These are phyloP conservation scores for Conus ventricosus DNA, from an alignment of 1,140 invertebrate genomes.

Conservation along the genomic window DNA sequence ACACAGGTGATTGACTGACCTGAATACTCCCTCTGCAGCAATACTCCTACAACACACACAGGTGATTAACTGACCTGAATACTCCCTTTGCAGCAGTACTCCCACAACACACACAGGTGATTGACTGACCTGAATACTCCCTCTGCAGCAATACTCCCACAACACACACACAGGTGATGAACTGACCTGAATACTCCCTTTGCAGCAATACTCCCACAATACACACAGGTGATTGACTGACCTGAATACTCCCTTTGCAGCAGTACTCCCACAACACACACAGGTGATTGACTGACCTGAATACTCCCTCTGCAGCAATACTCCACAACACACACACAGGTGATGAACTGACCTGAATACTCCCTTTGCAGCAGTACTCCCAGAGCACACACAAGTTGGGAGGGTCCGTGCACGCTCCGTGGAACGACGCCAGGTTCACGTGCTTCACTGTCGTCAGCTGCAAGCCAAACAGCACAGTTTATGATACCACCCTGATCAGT, in stretches of 20 bases:
- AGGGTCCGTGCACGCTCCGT: slow-evolving; percentile 92
- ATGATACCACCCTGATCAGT: background rate
- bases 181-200: slow-evolving; percentile 87
- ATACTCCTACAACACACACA: no score
- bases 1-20: no score
- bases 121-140: no score
- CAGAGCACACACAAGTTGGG: slow-evolving; percentile 84
- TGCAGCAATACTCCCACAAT: slow-evolving; percentile 93
- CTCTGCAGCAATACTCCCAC: no score
- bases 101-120: no score
- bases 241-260: no score
- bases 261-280: background rate
- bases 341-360: slow-evolving; percentile 80
- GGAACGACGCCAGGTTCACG: slow-evolving; percentile 93
- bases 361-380: slow-evolving; percentile 95
- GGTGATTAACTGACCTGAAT: no score
- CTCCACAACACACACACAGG: slow-evolving; percentile 77
- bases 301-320: slow-evolving; percentile 95
- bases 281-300: slow-evolving; percentile 74
- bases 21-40: no score
- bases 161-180: background rate
- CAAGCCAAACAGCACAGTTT: background rate
- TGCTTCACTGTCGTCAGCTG: slow-evolving; percentile 95
- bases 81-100: no score
- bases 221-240: slow-evolving; percentile 84